A percentile compares a stretch with the other conserved stretches of the same genome.
These are phyloP conservation scores for Myotis myotis DNA, from an alignment of 2,797 vertebrate genomes.

Conservation along the genomic window DNA sequence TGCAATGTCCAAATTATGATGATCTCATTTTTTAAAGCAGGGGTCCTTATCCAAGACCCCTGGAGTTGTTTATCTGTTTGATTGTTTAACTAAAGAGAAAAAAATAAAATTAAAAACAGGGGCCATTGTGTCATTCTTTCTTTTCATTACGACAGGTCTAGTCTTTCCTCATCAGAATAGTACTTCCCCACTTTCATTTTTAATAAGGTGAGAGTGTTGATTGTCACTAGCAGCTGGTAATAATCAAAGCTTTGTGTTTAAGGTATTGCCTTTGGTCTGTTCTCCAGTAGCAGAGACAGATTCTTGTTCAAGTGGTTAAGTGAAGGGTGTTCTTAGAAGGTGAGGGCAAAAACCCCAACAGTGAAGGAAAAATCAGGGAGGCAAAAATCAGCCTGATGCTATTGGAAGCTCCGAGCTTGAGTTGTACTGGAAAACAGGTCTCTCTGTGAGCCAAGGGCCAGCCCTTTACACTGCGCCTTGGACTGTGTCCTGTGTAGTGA, in stretches of 20 bases:
- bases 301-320: background rate
- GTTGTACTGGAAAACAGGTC: background rate
- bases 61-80: background rate
- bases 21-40: background rate
- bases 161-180: background rate
- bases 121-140: background rate
- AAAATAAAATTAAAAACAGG: background rate
- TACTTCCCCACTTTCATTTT: background rate
- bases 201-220: background rate
- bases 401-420: background rate
- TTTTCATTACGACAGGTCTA: background rate
- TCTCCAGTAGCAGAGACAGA: background rate
- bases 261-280: background rate
- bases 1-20: background rate
- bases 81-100: background rate
- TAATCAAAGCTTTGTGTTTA: background rate
- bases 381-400: background rate
- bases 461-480: background rate
- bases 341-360: background rate
- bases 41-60: background rate
- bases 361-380: background rate
- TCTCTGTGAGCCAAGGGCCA: background rate
- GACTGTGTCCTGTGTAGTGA: background rate
- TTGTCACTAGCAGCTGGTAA: background rate
- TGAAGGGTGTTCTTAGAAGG: background rate